A percentile compares a stretch with the other conserved stretches of the same genome.
Conservation (phyloP, 2,113 vertebrate species). For the Thermophis baileyi region DNA sequence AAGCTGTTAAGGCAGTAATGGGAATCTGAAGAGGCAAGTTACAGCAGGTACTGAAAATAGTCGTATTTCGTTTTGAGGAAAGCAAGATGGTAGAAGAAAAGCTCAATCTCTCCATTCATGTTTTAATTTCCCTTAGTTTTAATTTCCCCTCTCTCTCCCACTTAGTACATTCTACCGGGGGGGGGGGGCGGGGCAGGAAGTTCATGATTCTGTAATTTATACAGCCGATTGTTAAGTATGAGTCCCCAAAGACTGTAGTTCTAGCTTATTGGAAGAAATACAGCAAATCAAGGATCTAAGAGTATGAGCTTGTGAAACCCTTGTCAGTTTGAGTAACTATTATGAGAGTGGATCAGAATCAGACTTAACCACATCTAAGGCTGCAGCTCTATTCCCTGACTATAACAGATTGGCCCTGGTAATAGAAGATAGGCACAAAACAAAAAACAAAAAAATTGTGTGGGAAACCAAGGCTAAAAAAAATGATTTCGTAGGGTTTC, state of each 20-base stretch:
- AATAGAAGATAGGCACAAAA: not conserved
- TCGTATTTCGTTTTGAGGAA: not conserved
- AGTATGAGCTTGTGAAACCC: not conserved
- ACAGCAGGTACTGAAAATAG: not conserved
- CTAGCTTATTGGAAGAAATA: not conserved
- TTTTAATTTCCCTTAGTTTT: conserved; percentile 3
- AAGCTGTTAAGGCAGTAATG: not conserved
- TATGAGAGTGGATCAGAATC: not conserved
- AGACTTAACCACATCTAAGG: not conserved
- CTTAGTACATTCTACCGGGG: not conserved
- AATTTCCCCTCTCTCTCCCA: not conserved
- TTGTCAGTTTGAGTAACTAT: not conserved
- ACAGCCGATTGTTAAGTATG: not conserved
- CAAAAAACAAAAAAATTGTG: not conserved
- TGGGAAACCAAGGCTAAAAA: not conserved
- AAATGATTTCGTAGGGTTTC: not conserved
- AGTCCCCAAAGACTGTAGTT: not conserved
- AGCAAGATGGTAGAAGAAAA: not conserved
- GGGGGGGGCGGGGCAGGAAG: no score
- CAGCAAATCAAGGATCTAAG: not conserved
- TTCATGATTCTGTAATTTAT: not conserved
- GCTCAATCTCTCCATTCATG: not conserved
- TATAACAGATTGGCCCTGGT: not conserved
- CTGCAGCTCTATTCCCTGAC: not conserved
- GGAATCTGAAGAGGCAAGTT: not conserved